Base-by-base conservation (phyloP, 2,113 vertebrate genomes). In the Onychostoma macrolepis region DNA sequence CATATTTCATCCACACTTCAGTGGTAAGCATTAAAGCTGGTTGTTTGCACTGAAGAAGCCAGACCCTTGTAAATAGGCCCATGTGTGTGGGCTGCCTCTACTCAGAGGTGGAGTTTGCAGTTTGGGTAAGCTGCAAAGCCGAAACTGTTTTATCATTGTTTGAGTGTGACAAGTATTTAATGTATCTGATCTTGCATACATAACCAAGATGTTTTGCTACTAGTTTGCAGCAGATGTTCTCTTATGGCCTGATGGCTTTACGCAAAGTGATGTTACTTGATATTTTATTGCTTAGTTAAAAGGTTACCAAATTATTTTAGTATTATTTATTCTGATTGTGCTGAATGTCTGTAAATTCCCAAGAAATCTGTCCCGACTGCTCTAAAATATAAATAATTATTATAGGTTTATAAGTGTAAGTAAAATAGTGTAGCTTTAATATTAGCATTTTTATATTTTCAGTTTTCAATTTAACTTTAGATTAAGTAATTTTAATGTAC, bases 41-140 rank as follows among this genome's bases (percentile, higher is more conserved):
- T 80, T 80, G 33, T 80, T 61, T 80, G 33, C 33, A 41, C 21
- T 26, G 24, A 15, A 80, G 10, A 80, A 61, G 33, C 41, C 78
- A 41, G 33, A 80, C 78, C 33, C 33, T 61, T 28, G 6, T 21
- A 24, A 58, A 80, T 36, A 58, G 19, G 11, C 10, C 58, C n/a
- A 24, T 65, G 33, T 33, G 15, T 33, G 48, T 67, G 13, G 8
- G 38, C n/a, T 45, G n/a, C 13, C n/a, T 67, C 2, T 41, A 26
- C 11, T 26, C 4, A 48, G 6, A 76, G n/a, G n/a, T 76, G 43
- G 12, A 9, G 74, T 48, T 43, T 74, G 33, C n/a, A n/a, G n/a
- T n/a, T n/a, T 74, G 13, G 8, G n/a, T 12, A 26, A 48, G 41
- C 11, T 24, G 33, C 36, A 28, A 74, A 41, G 19, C 33, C 1